These are phyloP conservation scores for Hafferia zeledoni DNA, from an alignment of 2,797 vertebrate genomes.

Conservation along the genomic window DNA sequence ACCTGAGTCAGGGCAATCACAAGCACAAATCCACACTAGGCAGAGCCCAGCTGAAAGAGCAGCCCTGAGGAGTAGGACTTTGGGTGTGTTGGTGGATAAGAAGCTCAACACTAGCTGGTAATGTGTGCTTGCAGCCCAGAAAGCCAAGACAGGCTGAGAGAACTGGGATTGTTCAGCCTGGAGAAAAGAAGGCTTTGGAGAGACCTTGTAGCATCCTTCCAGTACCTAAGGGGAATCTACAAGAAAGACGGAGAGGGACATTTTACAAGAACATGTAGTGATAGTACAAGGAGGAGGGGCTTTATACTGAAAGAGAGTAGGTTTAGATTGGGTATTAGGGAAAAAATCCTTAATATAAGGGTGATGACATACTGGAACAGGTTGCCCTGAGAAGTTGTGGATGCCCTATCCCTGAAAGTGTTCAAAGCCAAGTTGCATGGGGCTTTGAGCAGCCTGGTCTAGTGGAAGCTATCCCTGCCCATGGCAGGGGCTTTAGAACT, in stretches of 20 bases:
- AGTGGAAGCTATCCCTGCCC: not conserved
- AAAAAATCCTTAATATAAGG: not conserved
- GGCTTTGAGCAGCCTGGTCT: not conserved
- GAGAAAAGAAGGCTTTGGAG: fast-evolving
- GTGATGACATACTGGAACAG: not conserved
- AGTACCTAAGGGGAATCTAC: not conserved
- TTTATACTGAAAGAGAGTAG: not conserved
- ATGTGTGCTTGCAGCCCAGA: not conserved
- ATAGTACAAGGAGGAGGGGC: not conserved
- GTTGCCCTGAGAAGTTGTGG: not conserved
- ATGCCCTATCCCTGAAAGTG: not conserved
- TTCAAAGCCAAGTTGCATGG: not conserved
- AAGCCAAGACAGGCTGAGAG: not conserved
- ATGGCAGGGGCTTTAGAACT: not conserved
- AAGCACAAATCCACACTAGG: not conserved
- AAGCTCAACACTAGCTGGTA: not conserved
- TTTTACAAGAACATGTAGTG: too few relatives aligned
- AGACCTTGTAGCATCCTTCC: not conserved
- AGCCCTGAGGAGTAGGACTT: not conserved
- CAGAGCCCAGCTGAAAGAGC: not conserved
- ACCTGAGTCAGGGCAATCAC: not conserved
- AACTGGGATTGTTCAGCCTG: not conserved
- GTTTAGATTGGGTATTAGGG: not conserved
- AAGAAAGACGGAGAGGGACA: not conserved
- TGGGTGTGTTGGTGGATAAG: not conserved